Evolutionary conservation across 1,140 invertebrate genomes (phyloP).

Genomic region (Eciton burchellii): DNA sequence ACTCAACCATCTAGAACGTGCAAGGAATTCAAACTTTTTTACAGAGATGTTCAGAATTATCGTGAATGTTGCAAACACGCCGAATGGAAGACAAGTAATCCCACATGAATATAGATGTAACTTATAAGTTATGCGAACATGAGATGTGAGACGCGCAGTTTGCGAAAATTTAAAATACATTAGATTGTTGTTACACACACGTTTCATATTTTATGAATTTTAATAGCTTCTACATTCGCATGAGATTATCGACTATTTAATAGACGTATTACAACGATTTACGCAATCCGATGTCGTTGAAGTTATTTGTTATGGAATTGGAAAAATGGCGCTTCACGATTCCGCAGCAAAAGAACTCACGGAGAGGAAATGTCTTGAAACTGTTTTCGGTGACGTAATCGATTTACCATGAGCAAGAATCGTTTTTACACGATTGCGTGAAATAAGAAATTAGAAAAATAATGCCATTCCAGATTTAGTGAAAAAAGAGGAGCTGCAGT

Average conservation of each 20-base stretch:
- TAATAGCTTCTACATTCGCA: constrained; percentile 70
- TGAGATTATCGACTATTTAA: constrained; percentile 72
- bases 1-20: constrained; percentile 72
- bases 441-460: not conserved
- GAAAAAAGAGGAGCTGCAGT: constrained; percentile 70
- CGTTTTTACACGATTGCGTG: constrained; percentile 17
- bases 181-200: too few relatives aligned
- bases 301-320: constrained; percentile 72
- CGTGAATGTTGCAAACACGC: constrained; percentile 69
- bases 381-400: constrained; percentile 69
- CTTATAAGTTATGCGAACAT: too few relatives aligned
- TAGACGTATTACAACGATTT: constrained; percentile 61
- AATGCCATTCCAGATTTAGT: constrained; percentile 70
- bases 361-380: constrained; percentile 57
- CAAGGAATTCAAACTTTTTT: constrained; percentile 51
- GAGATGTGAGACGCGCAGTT: too few relatives aligned
- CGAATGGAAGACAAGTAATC: constrained; percentile 75
- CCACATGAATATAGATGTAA: too few relatives aligned
- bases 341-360: constrained; percentile 74
- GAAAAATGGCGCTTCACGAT: constrained; percentile 72
- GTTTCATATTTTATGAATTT: too few relatives aligned
- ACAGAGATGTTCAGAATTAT: constrained; percentile 69
- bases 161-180: not conserved
- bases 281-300: constrained; percentile 62
- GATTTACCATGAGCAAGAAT: not conserved